These are phyloP conservation scores for Mesochorus sp. DNA, from an alignment of 2,888 invertebrate genomes.

Conservation along the genomic window DNA sequence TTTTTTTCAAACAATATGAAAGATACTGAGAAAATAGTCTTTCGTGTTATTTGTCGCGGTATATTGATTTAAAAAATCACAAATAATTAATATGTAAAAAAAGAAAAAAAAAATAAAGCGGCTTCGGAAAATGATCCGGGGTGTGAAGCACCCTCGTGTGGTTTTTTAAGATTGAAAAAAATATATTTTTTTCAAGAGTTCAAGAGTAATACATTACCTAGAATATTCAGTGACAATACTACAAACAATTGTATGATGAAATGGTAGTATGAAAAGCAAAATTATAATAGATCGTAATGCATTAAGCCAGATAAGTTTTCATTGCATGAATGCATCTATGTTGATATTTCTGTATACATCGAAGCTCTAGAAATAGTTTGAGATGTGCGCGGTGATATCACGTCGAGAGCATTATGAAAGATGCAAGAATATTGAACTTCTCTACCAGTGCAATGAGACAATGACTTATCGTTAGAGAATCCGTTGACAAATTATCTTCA, in stretches of 20 bases:
- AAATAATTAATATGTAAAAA: too few relatives aligned
- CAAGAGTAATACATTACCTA: too few relatives aligned
- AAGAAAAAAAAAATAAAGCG: too few relatives aligned
- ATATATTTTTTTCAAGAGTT: too few relatives aligned
- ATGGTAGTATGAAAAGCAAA: neutral
- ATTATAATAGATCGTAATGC: neutral
- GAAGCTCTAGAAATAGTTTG: neutral
- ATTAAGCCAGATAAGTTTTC: neutral
- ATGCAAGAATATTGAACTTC: neutral
- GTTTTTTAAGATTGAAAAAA: too few relatives aligned
- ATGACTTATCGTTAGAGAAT: conserved; percentile 49
- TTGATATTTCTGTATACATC: neutral
- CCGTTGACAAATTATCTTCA: conserved; percentile 54
- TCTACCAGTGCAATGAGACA: conserved; percentile 51
- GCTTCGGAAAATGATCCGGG: too few relatives aligned
- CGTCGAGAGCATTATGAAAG: neutral
- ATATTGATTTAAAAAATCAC: too few relatives aligned
- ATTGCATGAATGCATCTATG: neutral
- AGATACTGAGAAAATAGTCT: too few relatives aligned
- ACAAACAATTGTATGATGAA: neutral
- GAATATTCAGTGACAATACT: neutral
- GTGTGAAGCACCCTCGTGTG: too few relatives aligned
- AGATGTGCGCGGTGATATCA: conserved; percentile 2
- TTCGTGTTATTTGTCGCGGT: too few relatives aligned
- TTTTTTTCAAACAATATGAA: too few relatives aligned